Evolutionary conservation across 2,797 vertebrate genomes (phyloP).

Genomic region (Poeciliopsis infans): DNA sequence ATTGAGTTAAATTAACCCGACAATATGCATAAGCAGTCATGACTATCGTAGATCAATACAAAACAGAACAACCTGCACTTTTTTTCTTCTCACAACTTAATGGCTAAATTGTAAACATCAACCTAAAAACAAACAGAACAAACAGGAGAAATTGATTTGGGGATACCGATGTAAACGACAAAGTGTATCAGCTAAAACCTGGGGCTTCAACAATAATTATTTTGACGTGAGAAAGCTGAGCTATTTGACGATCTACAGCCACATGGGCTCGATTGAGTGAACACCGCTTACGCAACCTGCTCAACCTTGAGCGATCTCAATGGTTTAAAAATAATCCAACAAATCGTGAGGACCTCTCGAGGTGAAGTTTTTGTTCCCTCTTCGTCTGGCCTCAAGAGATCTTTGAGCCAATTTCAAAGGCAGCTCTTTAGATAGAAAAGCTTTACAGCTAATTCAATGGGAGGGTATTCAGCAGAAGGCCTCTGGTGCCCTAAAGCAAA

Average conservation of each 20-base stretch:
- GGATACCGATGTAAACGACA: background rate
- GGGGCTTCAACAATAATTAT: background rate
- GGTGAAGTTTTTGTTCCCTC: constrained; percentile 20
- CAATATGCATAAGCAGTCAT: background rate
- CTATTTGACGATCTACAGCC: background rate
- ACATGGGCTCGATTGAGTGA: background rate
- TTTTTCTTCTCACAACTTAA: background rate
- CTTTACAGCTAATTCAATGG: background rate
- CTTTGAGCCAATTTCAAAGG: constrained; percentile 31
- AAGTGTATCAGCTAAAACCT: background rate
- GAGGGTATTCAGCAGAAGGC: background rate
- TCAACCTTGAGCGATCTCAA: constrained; percentile 1
- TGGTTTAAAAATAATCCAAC: constrained; percentile 3
- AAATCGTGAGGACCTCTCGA: background rate
- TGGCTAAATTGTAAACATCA: background rate
- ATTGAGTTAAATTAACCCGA: no score
- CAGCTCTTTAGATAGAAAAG: constrained; percentile 6
- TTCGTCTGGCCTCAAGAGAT: background rate
- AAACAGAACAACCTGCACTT: background rate
- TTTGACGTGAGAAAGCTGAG: background rate
- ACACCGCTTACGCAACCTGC: background rate
- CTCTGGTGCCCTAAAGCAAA: constrained; percentile 21
- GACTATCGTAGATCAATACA: background rate
- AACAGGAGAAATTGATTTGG: background rate
- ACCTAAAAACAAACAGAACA: background rate